phyloP scores from a whole-genome alignment of 2,888 invertebrate species.

The Euzophera pinguis region DNA sequence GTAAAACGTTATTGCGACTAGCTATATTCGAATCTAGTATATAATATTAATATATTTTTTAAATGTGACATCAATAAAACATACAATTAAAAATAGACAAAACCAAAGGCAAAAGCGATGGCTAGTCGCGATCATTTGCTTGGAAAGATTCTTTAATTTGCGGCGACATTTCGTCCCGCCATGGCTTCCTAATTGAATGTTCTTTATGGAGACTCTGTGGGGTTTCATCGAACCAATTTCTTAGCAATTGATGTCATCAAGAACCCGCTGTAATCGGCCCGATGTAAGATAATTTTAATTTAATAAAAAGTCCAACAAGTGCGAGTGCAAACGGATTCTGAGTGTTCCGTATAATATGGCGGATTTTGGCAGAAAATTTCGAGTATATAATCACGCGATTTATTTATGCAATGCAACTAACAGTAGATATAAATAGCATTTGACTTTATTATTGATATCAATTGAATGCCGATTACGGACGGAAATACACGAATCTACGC shows the following conservation, averaged over 20 bases:
- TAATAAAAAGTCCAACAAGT: conserved; percentile 40
- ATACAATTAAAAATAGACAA: neutral
- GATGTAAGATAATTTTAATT: conserved; percentile 57
- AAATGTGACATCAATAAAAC: no score
- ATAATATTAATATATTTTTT: no score
- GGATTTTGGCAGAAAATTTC: no score
- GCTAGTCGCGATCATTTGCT: conserved; percentile 31
- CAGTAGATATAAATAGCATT: no score
- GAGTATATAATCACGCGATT: no score
- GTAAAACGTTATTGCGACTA: no score
- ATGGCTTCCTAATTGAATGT: conserved; percentile 68
- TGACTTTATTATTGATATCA: no score
- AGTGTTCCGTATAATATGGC: neutral
- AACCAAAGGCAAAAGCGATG: no score
- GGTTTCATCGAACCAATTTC: conserved; percentile 67
- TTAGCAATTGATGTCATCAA: conserved; percentile 61
- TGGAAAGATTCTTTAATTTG: conserved; percentile 71
- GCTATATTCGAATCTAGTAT: no score
- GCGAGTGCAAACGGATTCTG: neutral
- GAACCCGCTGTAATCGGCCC: conserved; percentile 56
- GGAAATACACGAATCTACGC: no score
- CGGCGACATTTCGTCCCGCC: conserved; percentile 62
- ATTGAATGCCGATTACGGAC: no score
- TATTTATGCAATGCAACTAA: no score
- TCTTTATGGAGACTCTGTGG: conserved; percentile 40